Conservation (phyloP, 2,797 vertebrate genomes). For the Protonibea diacanthus region DNA sequence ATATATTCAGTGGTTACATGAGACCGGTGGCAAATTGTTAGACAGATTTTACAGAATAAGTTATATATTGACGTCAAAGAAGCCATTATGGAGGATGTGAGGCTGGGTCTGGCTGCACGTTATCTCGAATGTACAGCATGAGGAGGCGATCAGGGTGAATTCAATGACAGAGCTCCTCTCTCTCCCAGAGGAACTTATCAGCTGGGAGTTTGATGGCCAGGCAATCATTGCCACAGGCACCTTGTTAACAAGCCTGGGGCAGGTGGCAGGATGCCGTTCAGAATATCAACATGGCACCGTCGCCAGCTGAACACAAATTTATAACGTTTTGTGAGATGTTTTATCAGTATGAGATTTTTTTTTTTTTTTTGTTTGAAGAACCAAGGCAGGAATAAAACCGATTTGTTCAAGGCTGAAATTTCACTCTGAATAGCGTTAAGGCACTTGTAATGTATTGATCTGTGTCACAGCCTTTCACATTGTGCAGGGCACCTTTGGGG, state of each 20-base stretch:
- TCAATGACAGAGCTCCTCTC: conserved; percentile 69
- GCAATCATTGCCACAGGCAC: conserved; percentile 81
- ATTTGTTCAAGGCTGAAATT: conserved; percentile 27
- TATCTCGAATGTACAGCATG: conserved; percentile 75
- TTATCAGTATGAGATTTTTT: conserved; percentile 47
- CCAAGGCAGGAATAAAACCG: not conserved
- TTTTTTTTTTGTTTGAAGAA: conserved; percentile 27
- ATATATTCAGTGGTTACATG: conserved; percentile 15
- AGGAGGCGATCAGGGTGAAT: conserved; percentile 70
- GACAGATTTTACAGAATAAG: conserved; percentile 47
- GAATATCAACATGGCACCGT: conserved; percentile 66
- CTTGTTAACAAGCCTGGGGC: conserved; percentile 82
- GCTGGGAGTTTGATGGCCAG: conserved; percentile 78
- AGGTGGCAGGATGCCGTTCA: conserved; percentile 65
- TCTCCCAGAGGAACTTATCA: conserved; percentile 78
- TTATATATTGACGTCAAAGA: conserved; percentile 45
- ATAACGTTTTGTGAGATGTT: conserved; percentile 34
- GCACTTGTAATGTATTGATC: conserved; percentile 51
- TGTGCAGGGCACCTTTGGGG: conserved; percentile 38
- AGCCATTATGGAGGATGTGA: conserved; percentile 47
- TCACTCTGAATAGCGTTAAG: conserved; percentile 12
- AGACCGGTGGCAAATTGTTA: conserved; percentile 16
- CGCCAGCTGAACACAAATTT: conserved; percentile 49
- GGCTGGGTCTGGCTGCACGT: conserved; percentile 43
- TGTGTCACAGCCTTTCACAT: conserved; percentile 50